Evolutionary conservation across 2,113 vertebrate genomes (phyloP), one percentile per base, ranked within the genome.

Genomic region (Oryzias curvinotus): DNA sequence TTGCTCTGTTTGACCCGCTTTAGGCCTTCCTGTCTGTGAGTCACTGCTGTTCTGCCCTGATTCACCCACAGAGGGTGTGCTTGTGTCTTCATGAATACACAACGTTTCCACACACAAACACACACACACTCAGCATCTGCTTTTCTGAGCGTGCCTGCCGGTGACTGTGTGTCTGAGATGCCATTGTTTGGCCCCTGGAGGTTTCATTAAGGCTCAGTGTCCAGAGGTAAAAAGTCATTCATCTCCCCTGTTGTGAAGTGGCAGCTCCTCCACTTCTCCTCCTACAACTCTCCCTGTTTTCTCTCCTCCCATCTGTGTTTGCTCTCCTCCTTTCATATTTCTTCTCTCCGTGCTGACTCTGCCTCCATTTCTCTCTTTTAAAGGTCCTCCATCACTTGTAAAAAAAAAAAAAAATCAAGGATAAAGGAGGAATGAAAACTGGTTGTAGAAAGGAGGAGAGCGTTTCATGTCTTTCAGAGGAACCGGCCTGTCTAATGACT

Each of bases 131-230:
- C 46, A 47, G 50, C 19, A 50, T 66, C 48, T 77, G 58, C 43
- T 43, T 66, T n/a, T 64, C 55, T 78, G 52, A 12, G 48, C 52
- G 62, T 55, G 74, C 16, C 52, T 62, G 62, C 65, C 50, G 68
- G 58, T 68, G 49, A 68, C 69, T 54, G 45, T 51, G 43, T 66
- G 64, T 66, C 63, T 82, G 61, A 84, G 84, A 83, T 87, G 88
- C 88, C 85, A 90, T 90, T 93, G 87, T 92, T 92, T 92, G 87
- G 84, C 88, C 89, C 87, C 90, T 92, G 90, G 89, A 91, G 91
- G 88, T 93, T 93, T 92, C 91, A 93, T 93, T 93, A 92, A 91
- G 85, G 87, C 89, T 85, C 83, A 86, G 88, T 89, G 86, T 92
- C 91, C 90, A 87, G 85, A 90, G 90, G 89, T 91, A 91, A 90